Percentiles rank a stretch among this genome's conserved stretches.
Evolutionary conservation across 2,113 vertebrate species (phyloP).

Genomic region (Hystrix cristata): DNA sequence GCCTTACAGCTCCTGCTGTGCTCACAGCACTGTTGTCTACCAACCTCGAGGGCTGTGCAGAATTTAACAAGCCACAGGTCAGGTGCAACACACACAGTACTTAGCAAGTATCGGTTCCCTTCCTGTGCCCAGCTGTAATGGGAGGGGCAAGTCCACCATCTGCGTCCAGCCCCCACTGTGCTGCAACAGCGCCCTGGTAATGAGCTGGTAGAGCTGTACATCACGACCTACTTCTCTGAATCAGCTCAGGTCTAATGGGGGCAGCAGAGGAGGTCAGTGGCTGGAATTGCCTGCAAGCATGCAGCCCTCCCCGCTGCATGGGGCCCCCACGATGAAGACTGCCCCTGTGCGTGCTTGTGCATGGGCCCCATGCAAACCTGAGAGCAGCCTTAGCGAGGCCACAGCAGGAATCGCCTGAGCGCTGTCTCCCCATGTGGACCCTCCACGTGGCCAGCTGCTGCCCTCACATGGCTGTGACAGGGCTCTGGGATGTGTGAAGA

Average conservation of each 20-base stretch:
- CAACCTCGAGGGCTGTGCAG: background rate
- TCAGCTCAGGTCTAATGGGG: background rate
- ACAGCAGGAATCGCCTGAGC: background rate
- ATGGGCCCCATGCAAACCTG: background rate
- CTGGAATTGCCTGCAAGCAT: background rate
- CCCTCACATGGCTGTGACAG: background rate
- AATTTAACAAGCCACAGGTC: background rate
- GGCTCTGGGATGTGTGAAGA: background rate
- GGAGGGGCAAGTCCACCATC: background rate
- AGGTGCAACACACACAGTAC: background rate
- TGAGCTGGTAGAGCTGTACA: rapidly evolving
- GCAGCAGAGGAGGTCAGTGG: background rate
- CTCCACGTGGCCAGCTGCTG: too few relatives aligned
- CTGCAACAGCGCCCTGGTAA: background rate
- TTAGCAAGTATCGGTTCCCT: background rate
- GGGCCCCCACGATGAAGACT: background rate
- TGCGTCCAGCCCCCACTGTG: rapidly evolving
- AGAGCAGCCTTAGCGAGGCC: background rate
- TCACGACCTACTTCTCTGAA: background rate
- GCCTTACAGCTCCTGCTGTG: too few relatives aligned
- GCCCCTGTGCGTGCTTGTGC: background rate
- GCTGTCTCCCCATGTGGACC: too few relatives aligned
- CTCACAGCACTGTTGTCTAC: too few relatives aligned
- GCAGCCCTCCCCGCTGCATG: too few relatives aligned
- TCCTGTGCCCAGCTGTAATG: background rate